These are phyloP conservation scores for Phataginus tricuspis DNA, from an alignment of 2,797 vertebrate genomes.

Conservation along the genomic window DNA sequence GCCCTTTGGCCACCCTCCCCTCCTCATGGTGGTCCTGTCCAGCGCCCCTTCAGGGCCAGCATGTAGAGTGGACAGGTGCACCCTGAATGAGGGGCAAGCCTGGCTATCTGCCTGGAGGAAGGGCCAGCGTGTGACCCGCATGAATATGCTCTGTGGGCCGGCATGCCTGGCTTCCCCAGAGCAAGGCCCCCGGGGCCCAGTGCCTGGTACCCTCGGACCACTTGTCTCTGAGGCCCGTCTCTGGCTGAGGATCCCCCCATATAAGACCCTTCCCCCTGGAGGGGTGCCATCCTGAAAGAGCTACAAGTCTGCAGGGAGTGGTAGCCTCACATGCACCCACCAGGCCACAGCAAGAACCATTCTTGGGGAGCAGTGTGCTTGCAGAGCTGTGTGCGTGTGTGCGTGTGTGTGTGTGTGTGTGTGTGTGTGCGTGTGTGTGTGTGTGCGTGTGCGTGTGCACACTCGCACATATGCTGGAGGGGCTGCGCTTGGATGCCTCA, in stretches of 20 bases:
- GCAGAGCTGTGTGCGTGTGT: no score
- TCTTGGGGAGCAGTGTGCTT: no score
- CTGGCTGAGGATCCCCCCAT: background rate
- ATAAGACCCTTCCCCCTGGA: background rate
- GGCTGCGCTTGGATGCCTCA: background rate
- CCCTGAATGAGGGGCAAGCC: no score
- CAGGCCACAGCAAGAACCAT: background rate
- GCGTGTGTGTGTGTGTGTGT: no score
- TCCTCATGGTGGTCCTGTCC: background rate
- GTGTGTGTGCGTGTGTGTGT: rapidly evolving
- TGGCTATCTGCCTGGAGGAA: background rate
- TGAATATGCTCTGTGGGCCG: background rate
- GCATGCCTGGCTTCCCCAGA: background rate
- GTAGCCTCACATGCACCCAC: no score
- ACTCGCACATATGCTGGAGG: rapidly evolving
- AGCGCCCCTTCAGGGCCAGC: background rate
- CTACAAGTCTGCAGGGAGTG: background rate
- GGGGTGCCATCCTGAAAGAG: background rate
- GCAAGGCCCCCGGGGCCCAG: rapidly evolving
- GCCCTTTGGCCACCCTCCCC: no score
- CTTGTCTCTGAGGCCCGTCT: background rate
- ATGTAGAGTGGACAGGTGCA: no score
- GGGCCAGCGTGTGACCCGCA: background rate
- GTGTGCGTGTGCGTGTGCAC: no score
- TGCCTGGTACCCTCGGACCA: background rate